Percentiles rank a stretch among this genome's conserved stretches.
These are phyloP conservation scores for Lasaia peninsularis DNA, from an alignment of 1,140 invertebrate species.

Conservation along the genomic window DNA sequence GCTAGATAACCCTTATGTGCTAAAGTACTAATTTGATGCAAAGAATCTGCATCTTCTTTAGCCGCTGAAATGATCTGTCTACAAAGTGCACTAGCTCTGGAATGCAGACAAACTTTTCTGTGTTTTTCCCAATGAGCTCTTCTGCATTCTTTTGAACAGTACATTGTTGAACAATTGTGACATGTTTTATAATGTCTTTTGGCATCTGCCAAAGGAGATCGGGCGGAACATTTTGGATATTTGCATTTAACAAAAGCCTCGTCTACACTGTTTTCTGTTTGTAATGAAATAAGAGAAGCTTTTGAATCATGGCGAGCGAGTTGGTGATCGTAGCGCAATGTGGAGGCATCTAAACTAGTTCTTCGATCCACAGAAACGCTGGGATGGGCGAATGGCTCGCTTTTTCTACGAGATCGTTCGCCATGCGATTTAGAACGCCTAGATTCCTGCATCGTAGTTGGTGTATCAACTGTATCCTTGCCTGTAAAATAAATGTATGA, in stretches of 20 bases:
- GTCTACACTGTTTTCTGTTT: slow-evolving; percentile 71
- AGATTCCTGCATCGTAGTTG: slow-evolving; percentile 54
- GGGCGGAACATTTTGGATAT: slow-evolving; percentile 85
- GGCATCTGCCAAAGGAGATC: slow-evolving; percentile 81
- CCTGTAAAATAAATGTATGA: slow-evolving; percentile 41
- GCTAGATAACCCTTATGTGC: slow-evolving; percentile 88
- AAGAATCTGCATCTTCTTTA: slow-evolving; percentile 88
- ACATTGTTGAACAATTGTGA: slow-evolving; percentile 94
- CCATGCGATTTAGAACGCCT: slow-evolving; percentile 54
- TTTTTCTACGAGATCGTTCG: slow-evolving; percentile 60
- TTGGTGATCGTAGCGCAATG: slow-evolving; percentile 41
- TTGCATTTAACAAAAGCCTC: slow-evolving; percentile 83
- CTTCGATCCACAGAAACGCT: slow-evolving; percentile 53
- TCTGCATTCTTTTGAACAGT: slow-evolving; percentile 90
- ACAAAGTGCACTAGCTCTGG: slow-evolving; percentile 90
- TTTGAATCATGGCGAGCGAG: slow-evolving; percentile 63
- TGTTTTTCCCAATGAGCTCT: slow-evolving; percentile 94
- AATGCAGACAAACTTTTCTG: slow-evolving; percentile 92
- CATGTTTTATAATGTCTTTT: slow-evolving; percentile 90
- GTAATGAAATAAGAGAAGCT: slow-evolving; percentile 64
- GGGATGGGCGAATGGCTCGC: slow-evolving; percentile 63
- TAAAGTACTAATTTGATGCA: slow-evolving; percentile 87
- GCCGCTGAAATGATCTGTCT: slow-evolving; percentile 91
- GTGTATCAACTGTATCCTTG: slow-evolving; percentile 77
- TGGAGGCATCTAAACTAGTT: slow-evolving; percentile 55